These are phyloP conservation scores for Acrocephalus arundinaceus DNA, from an alignment of 2,113 vertebrate species.

Conservation along the genomic window DNA sequence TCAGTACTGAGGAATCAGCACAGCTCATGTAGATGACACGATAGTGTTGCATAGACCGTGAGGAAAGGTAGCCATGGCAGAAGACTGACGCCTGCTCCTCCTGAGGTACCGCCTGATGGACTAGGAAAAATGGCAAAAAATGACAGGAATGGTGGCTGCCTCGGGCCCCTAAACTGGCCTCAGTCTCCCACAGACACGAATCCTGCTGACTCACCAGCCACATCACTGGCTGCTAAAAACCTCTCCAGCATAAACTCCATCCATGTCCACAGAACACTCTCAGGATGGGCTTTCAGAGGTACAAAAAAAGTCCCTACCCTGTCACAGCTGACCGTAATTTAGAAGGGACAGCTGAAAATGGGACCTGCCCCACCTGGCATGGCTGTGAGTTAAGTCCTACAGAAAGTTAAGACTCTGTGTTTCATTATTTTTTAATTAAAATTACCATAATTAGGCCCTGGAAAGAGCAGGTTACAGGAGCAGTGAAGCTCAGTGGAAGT, in stretches of 20 bases:
- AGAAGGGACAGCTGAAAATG: neutral
- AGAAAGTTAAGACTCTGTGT: neutral
- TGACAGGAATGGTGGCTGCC: accelerated
- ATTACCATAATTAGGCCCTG: neutral
- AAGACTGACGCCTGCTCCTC: accelerated
- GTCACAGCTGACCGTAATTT: neutral
- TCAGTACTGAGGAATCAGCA: neutral
- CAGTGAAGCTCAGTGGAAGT: neutral
- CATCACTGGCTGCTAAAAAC: accelerated
- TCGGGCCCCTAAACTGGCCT: accelerated
- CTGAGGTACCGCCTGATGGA: neutral
- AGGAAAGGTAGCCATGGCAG: accelerated
- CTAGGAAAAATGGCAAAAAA: neutral
- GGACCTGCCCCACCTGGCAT: no score
- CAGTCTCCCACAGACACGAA: neutral
- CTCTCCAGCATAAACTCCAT: accelerated
- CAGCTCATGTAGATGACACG: accelerated
- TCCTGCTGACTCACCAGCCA: no score
- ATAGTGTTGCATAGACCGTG: accelerated
- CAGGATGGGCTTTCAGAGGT: neutral
- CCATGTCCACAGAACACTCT: accelerated
- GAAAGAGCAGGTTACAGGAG: neutral
- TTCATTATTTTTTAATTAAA: neutral
- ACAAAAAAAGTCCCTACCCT: neutral
- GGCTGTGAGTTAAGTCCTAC: neutral